Base-by-base conservation (phyloP, 2,888 invertebrate genomes). In the Dione vanillae region DNA sequence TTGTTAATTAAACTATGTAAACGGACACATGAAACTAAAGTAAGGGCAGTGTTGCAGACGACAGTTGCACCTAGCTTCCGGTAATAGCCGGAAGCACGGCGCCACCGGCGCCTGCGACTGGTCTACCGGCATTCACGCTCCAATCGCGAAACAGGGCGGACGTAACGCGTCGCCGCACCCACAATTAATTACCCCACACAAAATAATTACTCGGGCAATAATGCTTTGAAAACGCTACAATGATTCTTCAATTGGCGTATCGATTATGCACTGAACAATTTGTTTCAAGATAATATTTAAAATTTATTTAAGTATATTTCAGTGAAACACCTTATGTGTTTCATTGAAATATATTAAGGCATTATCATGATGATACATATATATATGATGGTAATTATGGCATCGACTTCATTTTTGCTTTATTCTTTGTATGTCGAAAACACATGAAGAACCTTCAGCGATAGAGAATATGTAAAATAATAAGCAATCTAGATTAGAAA, bases 41-140 rank as follows among this genome's bases (percentile, higher is more conserved):
- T 83, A 85, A 83, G 83, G 80, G 79, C 80, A 82, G 83, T 87
- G 85, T 87, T 85, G 85, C 88, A 82, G 85, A 81, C 81, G 84
- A 83, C 88, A 85, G 88, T 89, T 90, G 90, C 90, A 89, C 84
- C 85, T 83, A 83, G 82, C 90, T 90, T 92, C 91, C 91, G 89
- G 81, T 78, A 78, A 73, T 78, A 80, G 81, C 81, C 87, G 91
- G 91, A 91, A 89, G 82, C 76, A 75, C 75, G 90, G 90, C 91
- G 91, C 90, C 90, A 85, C 76, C 78, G 85, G 85, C 88, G 87
- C 88, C 80, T 83, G 84, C 84, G 80, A 80, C 82, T 81, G 85
- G 83, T 84, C 84, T 84, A 59, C 47, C 71, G 69, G 72, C 77
- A 80, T 79, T 88, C 82, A 83, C 79, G 80, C 79, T 78, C 75